Percentiles rank a stretch among this genome's conserved stretches.
These are phyloP conservation scores for Cremastinae sp. DNA, from an alignment of 2,888 invertebrate genomes.

Conservation along the genomic window DNA sequence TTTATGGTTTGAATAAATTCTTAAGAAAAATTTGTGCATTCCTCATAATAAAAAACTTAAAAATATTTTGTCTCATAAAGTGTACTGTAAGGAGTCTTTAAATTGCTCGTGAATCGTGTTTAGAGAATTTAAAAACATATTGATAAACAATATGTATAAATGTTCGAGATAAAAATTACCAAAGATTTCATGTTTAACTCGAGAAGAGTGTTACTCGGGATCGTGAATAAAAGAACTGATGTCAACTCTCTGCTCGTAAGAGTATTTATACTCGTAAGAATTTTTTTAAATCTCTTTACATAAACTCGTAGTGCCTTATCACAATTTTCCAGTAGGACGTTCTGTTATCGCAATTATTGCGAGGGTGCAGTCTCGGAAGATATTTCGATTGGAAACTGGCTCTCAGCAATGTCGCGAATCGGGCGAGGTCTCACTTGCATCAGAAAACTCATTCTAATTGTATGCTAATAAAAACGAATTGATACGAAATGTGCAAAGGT, in stretches of 20 bases:
- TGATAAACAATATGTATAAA: no score
- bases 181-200: slow-evolving; percentile 66
- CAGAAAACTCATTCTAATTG: slow-evolving; percentile 58
- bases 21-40: no score
- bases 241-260: slow-evolving; percentile 51
- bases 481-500: neutral
- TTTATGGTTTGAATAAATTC: no score
- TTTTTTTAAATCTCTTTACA: slow-evolving; percentile 48
- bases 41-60: no score
- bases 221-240: slow-evolving; percentile 62
- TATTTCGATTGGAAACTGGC: slow-evolving; percentile 64
- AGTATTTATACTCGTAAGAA: slow-evolving; percentile 65
- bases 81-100: no score
- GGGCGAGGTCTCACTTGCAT: slow-evolving; percentile 62
- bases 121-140: no score
- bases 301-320: slow-evolving; percentile 3
- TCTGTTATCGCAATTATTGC: slow-evolving; percentile 19
- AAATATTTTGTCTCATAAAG: no score
- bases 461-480: slow-evolving; percentile 25
- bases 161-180: slow-evolving; percentile 61
- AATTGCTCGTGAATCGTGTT: no score
- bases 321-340: slow-evolving; percentile 7
- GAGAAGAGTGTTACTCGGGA: slow-evolving; percentile 48
- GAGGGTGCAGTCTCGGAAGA: slow-evolving; percentile 25
- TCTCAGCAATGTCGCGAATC: slow-evolving; percentile 41